Conservation (phyloP, 2,888 invertebrate genomes). For the Acanthacorydalis orientalis region DNA sequence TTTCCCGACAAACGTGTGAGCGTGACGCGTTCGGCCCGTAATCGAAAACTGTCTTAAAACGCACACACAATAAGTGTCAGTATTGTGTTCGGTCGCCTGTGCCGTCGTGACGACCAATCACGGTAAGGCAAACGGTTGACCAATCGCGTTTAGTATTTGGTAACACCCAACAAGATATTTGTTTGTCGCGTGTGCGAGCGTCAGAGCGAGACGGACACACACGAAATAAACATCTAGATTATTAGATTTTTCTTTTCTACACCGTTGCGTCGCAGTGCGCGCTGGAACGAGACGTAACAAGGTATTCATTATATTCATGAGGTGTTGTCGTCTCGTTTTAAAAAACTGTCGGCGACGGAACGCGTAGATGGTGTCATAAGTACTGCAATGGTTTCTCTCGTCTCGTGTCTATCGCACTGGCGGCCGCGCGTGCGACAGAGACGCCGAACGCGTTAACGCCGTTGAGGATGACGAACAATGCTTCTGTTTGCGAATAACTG, state of each 20-base stretch:
- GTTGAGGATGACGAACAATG: neutral
- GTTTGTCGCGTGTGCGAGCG: neutral
- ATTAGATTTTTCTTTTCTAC: neutral
- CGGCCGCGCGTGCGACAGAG: too few relatives aligned
- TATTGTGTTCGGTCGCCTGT: neutral
- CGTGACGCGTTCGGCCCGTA: too few relatives aligned
- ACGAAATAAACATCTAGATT: neutral
- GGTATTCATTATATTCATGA: neutral
- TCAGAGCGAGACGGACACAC: neutral
- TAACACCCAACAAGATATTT: constrained; percentile 4
- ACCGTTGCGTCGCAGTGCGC: neutral
- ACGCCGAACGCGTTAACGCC: too few relatives aligned
- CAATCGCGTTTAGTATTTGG: constrained; percentile 6
- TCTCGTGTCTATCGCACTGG: too few relatives aligned
- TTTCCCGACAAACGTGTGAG: too few relatives aligned
- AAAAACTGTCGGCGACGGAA: neutral
- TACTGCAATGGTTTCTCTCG: too few relatives aligned
- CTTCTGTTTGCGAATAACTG: constrained; percentile 4
- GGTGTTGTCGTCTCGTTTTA: neutral
- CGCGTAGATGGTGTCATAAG: too few relatives aligned
- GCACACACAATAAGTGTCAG: neutral
- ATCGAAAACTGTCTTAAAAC: neutral
- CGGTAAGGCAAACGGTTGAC: neutral
- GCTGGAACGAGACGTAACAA: neutral
- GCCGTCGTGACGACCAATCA: constrained; percentile 4